Percentiles rank a stretch among this genome's conserved stretches.
phyloP scores from a whole-genome alignment of 1,140 invertebrate genomes.

The Zaprionus lachaisei region DNA sequence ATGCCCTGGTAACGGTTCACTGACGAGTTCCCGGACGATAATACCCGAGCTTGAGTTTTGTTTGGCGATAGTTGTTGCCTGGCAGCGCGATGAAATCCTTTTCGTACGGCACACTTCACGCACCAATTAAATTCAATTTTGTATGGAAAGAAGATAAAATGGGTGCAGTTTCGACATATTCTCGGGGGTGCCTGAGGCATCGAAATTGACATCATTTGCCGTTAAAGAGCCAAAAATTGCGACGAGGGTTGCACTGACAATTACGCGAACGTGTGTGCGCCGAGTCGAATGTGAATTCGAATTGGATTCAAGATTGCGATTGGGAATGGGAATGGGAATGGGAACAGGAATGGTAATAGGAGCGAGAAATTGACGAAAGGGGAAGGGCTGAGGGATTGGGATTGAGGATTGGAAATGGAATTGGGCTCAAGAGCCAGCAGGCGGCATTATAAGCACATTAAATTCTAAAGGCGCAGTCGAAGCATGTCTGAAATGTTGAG shows the following conservation, averaged over 20 bases:
- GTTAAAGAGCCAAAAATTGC: conserved; percentile 55
- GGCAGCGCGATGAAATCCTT: conserved; percentile 61
- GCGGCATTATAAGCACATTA: conserved; percentile 83
- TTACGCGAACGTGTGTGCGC: conserved; percentile 56
- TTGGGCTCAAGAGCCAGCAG: conserved; percentile 72
- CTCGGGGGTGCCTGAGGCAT: conserved; percentile 34
- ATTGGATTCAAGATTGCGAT: conserved; percentile 34
- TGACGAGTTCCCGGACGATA: conserved; percentile 39
- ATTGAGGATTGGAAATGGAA: conserved; percentile 41
- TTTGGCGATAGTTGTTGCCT: conserved; percentile 51
- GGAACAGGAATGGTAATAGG: conserved; percentile 5
- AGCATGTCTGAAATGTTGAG: conserved; percentile 76
- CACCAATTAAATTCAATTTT: conserved; percentile 80
- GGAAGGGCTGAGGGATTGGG: not conserved
- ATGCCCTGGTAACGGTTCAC: not conserved
- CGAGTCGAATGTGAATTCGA: conserved; percentile 46
- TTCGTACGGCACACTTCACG: conserved; percentile 66
- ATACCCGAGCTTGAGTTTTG: conserved; percentile 4
- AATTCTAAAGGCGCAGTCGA: conserved; percentile 76
- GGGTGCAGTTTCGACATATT: conserved; percentile 11
- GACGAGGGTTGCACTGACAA: conserved; percentile 51
- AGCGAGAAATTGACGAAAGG: not conserved
- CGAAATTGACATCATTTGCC: conserved; percentile 80
- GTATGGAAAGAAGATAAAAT: conserved; percentile 4
- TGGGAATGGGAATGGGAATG: conserved; percentile 27